phyloP scores from a whole-genome alignment of 2,888 invertebrate species.

The Macaria notata region DNA sequence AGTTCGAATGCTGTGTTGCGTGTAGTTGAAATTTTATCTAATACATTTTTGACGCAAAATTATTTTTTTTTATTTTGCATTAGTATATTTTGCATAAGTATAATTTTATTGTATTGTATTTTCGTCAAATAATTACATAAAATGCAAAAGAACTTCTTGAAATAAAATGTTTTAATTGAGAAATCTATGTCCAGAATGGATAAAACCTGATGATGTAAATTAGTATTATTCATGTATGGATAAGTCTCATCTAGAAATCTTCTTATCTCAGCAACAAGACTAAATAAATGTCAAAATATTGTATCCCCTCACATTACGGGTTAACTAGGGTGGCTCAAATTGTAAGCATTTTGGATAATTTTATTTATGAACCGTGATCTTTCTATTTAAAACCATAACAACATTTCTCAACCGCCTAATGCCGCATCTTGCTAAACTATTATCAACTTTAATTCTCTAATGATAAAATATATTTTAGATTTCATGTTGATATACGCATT shows the following conservation, averaged over 20 bases:
- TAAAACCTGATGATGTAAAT: too few species aligned
- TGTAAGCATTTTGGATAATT: slow-evolving; percentile 66
- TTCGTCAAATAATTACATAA: too few species aligned
- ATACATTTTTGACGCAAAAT: too few species aligned
- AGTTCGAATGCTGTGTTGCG: too few species aligned
- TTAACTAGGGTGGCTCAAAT: slow-evolving; percentile 69
- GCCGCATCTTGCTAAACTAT: slow-evolving; percentile 5
- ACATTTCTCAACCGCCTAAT: slow-evolving; percentile 39
- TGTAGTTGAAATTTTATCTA: too few species aligned
- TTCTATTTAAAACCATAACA: slow-evolving; percentile 52
- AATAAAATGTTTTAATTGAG: too few species aligned
- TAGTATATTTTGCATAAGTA: too few species aligned
- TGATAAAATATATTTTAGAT: slow-evolving; percentile 11
- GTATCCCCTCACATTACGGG: slow-evolving; percentile 63
- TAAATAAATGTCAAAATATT: slow-evolving; percentile 75
- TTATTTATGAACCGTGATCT: slow-evolving; percentile 77
- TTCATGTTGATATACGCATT: not conserved
- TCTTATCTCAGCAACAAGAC: slow-evolving; percentile 33
- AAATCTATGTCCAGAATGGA: too few species aligned
- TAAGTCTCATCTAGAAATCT: slow-evolving; percentile 32
- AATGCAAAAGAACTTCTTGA: too few species aligned
- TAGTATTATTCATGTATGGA: too few species aligned
- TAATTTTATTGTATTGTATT: too few species aligned
- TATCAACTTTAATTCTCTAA: not conserved
- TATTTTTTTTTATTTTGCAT: too few species aligned